Conservation (phyloP, 2,888 invertebrate species). For the Polymixis lichenea region DNA sequence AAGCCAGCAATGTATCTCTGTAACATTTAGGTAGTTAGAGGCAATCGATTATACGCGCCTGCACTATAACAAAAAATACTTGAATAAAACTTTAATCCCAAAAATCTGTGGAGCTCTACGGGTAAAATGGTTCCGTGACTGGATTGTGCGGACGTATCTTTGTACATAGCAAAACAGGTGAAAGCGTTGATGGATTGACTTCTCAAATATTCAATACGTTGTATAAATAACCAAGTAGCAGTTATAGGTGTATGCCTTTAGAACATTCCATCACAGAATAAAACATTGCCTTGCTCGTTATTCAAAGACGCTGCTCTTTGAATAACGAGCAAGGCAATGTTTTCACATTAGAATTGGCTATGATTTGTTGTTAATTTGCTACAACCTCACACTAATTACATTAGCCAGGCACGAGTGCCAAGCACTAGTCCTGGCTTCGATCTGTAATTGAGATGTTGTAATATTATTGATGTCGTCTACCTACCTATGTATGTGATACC, state of each 20-base stretch:
- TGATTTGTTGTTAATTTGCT: not conserved
- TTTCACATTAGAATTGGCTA: not conserved
- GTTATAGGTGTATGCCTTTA: too few species aligned
- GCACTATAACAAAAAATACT: too few species aligned
- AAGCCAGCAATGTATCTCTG: conserved; percentile 9
- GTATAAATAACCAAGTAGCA: not conserved
- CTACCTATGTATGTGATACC: too few species aligned
- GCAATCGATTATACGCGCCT: too few species aligned
- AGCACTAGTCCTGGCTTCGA: too few species aligned
- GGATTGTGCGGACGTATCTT: conserved; percentile 38
- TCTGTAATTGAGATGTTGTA: too few species aligned
- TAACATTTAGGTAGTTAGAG: not conserved
- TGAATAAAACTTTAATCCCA: not conserved
- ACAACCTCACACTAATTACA: too few species aligned
- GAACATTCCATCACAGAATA: not conserved
- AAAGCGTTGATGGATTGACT: conserved; percentile 58
- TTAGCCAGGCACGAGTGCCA: not conserved
- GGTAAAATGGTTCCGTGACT: not conserved
- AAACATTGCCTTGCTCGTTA: too few species aligned
- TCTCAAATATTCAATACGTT: conserved; percentile 44
- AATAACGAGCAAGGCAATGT: not conserved
- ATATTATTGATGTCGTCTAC: too few species aligned
- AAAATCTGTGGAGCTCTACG: not conserved
- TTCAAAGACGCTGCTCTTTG: not conserved
- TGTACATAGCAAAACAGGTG: conserved; percentile 67